Conservation (phyloP, 2,113 vertebrate genomes). For the Theristicus caerulescens region DNA sequence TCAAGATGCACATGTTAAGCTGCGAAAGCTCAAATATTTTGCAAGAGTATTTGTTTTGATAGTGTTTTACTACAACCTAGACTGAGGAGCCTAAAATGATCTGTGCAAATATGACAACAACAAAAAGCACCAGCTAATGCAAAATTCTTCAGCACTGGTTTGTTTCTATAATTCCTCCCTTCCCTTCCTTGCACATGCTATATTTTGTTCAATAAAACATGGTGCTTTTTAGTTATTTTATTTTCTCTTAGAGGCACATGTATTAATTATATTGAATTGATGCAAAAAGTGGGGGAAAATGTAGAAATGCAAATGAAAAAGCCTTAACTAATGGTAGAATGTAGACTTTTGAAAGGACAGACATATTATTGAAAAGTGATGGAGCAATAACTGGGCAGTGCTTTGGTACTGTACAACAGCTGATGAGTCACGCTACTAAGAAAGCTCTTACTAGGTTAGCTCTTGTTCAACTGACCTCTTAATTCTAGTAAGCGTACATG, state of each 20-base stretch:
- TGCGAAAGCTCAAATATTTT: slow-evolving; percentile 76
- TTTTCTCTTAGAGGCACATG: slow-evolving; percentile 15
- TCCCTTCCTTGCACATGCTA: slow-evolving; percentile 16
- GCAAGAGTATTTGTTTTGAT: slow-evolving; percentile 75
- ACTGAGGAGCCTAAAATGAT: slow-evolving; percentile 72
- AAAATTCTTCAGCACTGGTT: slow-evolving; percentile 71
- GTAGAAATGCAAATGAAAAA: slow-evolving; percentile 43
- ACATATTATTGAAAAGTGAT: slow-evolving; percentile 5
- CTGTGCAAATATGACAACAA: slow-evolving; percentile 71
- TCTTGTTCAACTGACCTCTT: slow-evolving; percentile 66
- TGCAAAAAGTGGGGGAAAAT: slow-evolving; percentile 37
- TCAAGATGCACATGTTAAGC: slow-evolving; percentile 77
- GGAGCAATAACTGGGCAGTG: slow-evolving; percentile 61
- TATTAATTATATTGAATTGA: slow-evolving; percentile 3
- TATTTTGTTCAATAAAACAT: slow-evolving; percentile 54
- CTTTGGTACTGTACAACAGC: slow-evolving; percentile 26
- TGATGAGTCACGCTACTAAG: slow-evolving; percentile 13
- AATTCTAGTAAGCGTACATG: slow-evolving; percentile 47
- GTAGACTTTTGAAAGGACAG: slow-evolving; percentile 34
- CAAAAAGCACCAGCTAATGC: slow-evolving; percentile 70
- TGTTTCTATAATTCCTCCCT: slow-evolving; percentile 62
- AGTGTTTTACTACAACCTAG: slow-evolving; percentile 68
- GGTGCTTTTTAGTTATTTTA: slow-evolving; percentile 57
- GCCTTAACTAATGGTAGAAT: slow-evolving; percentile 51
- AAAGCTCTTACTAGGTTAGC: slow-evolving; percentile 56